Percentiles rank a stretch among this genome's conserved stretches.
Evolutionary conservation across 1,140 invertebrate species (phyloP).

Genomic region (Monomorium pharaonis): DNA sequence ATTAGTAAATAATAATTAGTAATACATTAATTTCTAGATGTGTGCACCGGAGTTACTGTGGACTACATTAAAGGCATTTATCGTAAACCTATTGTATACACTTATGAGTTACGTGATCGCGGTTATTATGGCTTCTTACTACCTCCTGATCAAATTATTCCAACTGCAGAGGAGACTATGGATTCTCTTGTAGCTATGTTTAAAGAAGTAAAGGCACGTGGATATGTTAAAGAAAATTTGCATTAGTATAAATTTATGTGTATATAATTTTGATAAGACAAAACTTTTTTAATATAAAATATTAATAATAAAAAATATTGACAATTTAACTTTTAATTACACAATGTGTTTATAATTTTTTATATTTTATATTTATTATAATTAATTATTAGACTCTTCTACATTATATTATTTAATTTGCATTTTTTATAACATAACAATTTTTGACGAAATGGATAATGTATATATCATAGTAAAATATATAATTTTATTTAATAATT

Average conservation of each 20-base stretch:
- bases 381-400: neutral
- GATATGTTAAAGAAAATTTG: neutral
- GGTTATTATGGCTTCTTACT: constrained; percentile 91
- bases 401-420: neutral
- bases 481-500: no score
- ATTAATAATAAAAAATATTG: neutral
- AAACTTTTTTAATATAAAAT: neutral
- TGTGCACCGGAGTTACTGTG: constrained; percentile 88
- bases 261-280: neutral
- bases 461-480: no score
- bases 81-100: constrained; percentile 89
- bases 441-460: no score
- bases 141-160: constrained; percentile 89
- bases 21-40: constrained; percentile 79
- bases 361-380: neutral
- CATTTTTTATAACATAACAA: no score
- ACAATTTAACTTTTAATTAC: neutral
- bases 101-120: constrained; percentile 90
- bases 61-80: constrained; percentile 90
- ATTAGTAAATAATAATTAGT: no score
- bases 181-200: constrained; percentile 87
- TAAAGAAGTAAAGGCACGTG: constrained; percentile 80
- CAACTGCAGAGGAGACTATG: constrained; percentile 90
- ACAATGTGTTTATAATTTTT: neutral
- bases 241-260: neutral